phyloP scores from a whole-genome alignment of 1,140 invertebrate genomes.

The Diuraphis noxia region DNA sequence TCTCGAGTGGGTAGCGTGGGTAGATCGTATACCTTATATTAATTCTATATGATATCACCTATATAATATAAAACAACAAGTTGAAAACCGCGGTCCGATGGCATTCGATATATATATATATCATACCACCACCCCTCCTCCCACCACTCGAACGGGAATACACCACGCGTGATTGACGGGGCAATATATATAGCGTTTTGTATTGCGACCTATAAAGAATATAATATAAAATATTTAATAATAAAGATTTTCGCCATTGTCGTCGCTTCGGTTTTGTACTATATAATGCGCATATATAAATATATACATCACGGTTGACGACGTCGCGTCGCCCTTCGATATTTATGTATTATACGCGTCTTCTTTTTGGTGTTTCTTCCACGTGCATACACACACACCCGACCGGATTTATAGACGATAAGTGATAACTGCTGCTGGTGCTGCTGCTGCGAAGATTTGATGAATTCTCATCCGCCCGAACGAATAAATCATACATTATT shows the following conservation, averaged over 20 bases:
- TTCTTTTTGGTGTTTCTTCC: not conserved
- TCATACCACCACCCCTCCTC: not conserved
- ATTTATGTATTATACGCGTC: not conserved
- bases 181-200: not conserved
- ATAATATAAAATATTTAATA: not conserved
- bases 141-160: too few relatives aligned
- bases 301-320: not conserved
- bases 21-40: too few relatives aligned
- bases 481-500: not conserved
- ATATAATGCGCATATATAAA: not conserved
- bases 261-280: not conserved
- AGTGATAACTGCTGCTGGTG: not conserved
- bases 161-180: not conserved
- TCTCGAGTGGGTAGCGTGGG: not conserved
- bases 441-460: not conserved
- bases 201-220: not conserved
- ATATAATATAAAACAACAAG: not conserved
- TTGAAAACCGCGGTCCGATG: too few relatives aligned
- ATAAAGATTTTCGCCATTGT: not conserved
- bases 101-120: too few relatives aligned
- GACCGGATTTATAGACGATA: not conserved
- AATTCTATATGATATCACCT: not conserved
- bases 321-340: not conserved
- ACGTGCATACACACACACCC: not conserved
- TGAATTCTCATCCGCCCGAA: conserved; percentile 2